Evolutionary conservation across 2,888 invertebrate species (phyloP).

Genomic region (Watsonalla cultraria): DNA sequence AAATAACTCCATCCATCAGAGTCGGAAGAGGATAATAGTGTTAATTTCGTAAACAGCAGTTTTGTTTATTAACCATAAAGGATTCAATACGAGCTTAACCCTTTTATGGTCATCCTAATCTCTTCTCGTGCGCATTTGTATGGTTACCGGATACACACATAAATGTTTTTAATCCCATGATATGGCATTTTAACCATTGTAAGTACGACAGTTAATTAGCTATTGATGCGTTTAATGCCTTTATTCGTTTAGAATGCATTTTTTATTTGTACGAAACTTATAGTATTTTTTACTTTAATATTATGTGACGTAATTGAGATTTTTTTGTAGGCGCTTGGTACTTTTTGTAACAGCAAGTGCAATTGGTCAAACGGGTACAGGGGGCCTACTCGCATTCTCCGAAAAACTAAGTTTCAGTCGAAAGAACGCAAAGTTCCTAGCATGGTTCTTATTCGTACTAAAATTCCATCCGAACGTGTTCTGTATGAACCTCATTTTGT

Average conservation of each 20-base stretch:
- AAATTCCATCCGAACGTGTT: too few species aligned
- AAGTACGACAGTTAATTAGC: constrained; percentile 9
- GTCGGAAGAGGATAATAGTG: constrained; percentile 50
- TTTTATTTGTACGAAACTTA: not conserved
- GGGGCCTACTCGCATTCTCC: too few species aligned
- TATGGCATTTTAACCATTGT: constrained; percentile 10
- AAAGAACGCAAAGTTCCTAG: too few species aligned
- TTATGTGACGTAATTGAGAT: too few species aligned
- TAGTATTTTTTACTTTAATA: not conserved
- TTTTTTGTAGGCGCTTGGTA: too few species aligned
- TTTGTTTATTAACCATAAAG: constrained; percentile 44
- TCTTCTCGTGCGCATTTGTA: constrained; percentile 1
- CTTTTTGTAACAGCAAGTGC: too few species aligned
- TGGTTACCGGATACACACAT: constrained; percentile 7
- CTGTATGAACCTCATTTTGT: too few species aligned
- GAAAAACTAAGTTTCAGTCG: too few species aligned
- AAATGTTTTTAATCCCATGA: constrained; percentile 16
- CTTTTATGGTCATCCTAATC: constrained; percentile 15
- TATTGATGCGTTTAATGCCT: constrained; percentile 4
- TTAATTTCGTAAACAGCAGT: constrained; percentile 59
- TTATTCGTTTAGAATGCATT: not conserved
- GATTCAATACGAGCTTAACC: constrained; percentile 21
- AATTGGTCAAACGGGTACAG: too few species aligned
- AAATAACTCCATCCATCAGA: constrained; percentile 17
- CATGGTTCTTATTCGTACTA: too few species aligned